phyloP scores from a whole-genome alignment of 2,888 invertebrate species.

The Colletes collaris region DNA sequence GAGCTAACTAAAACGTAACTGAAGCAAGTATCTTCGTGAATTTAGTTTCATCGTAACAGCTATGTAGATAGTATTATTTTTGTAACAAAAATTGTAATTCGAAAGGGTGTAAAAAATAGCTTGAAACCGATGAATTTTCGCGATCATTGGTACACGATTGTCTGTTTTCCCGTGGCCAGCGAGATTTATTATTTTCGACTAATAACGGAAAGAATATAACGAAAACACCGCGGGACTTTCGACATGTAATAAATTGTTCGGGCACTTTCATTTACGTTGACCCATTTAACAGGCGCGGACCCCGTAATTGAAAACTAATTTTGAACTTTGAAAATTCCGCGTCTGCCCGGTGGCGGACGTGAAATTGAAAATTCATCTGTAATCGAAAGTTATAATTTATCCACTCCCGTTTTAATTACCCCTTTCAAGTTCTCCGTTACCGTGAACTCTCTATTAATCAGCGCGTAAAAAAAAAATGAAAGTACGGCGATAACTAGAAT shows the following conservation, averaged over 20 bases:
- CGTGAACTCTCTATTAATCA: slow-evolving; percentile 33
- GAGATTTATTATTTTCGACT: no score
- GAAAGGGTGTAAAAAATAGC: no score
- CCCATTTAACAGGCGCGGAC: slow-evolving; percentile 9
- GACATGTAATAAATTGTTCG: slow-evolving; percentile 15
- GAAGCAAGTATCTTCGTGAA: no score
- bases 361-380: slow-evolving; percentile 43
- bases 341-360: background rate
- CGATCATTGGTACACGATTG: no score
- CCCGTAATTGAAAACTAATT: slow-evolving; percentile 40
- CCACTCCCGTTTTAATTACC: slow-evolving; percentile 49
- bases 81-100: no score
- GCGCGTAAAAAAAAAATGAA: slow-evolving; percentile 31
- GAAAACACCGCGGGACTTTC: background rate
- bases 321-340: slow-evolving; percentile 25
- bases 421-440: slow-evolving; percentile 23
- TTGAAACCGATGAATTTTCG: no score
- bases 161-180: no score
- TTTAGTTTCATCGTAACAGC: no score
- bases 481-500: background rate
- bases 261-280: slow-evolving; percentile 15
- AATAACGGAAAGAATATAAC: no score
- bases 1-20: no score
- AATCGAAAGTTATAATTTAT: slow-evolving; percentile 53
- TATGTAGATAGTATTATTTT: no score